These are phyloP conservation scores for Leptatherina wallacei DNA, from an alignment of 2,797 vertebrate genomes.

Conservation along the genomic window DNA sequence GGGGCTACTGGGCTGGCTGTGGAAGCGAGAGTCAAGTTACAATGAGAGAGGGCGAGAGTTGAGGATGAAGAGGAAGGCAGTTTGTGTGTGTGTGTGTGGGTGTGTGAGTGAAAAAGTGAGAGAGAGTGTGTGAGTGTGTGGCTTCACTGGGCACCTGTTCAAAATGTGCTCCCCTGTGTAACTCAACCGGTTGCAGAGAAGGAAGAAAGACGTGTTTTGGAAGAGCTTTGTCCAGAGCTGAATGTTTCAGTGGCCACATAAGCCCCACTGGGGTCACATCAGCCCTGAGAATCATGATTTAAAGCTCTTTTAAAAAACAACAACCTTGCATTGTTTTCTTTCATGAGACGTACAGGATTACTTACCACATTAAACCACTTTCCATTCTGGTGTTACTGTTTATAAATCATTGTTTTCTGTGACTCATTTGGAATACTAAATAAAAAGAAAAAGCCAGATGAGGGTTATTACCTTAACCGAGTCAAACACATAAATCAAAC, in stretches of 20 bases:
- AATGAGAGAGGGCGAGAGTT: constrained; percentile 55
- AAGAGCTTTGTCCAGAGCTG: constrained; percentile 21
- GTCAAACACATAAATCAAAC: constrained; percentile 41
- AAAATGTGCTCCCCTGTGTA: constrained; percentile 71
- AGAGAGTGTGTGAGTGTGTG: constrained; percentile 22
- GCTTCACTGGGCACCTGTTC: constrained; percentile 72
- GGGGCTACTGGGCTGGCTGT: constrained; percentile 40
- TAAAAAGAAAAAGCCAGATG: constrained; percentile 2
- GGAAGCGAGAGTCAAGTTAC: constrained; percentile 69
- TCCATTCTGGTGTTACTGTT: too few species aligned
- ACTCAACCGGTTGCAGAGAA: constrained; percentile 65
- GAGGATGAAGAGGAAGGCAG: constrained; percentile 47
- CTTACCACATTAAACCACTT: too few species aligned
- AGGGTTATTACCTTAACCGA: not conserved
- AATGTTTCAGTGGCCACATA: constrained; percentile 3
- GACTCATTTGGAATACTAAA: constrained; percentile 3
- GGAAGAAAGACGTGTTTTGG: constrained; percentile 40
- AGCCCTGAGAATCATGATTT: not conserved
- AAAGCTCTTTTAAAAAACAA: not conserved
- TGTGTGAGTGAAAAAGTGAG: not conserved
- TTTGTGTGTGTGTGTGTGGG: constrained; percentile 1
- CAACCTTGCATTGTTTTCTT: not conserved
- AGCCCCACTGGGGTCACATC: constrained; percentile 15
- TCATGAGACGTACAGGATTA: not conserved
- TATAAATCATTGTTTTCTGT: constrained; percentile 11